phyloP scores from a whole-genome alignment of 2,888 invertebrate genomes.

The Pandemis corylana region DNA sequence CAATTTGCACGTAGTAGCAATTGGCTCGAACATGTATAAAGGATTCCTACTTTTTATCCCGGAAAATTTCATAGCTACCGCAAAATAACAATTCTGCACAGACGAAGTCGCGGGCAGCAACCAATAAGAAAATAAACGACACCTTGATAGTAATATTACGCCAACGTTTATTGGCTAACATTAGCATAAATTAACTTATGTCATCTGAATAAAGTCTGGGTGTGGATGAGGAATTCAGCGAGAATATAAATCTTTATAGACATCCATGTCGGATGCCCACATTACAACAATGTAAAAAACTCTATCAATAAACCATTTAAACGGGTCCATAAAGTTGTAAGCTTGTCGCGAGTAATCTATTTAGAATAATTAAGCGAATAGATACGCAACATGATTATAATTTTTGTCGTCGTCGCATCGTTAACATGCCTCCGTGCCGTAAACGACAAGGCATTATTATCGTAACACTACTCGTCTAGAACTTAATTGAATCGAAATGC shows the following conservation, averaged over 20 bases:
- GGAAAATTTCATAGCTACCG: too few species aligned
- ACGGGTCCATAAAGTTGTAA: constrained; percentile 43
- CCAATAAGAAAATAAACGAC: not conserved
- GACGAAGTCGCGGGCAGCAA: too few species aligned
- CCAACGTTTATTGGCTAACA: not conserved
- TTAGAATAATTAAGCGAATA: constrained; percentile 30
- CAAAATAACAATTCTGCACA: too few species aligned
- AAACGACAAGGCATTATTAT: constrained; percentile 50
- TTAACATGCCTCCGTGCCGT: constrained; percentile 47
- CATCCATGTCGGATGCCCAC: not conserved
- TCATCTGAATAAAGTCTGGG: not conserved
- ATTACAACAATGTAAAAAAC: constrained; percentile 23
- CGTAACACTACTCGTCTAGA: constrained; percentile 41
- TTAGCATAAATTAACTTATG: not conserved
- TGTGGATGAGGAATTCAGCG: not conserved
- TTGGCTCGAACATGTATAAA: too few species aligned
- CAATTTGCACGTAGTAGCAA: too few species aligned
- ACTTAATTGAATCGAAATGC: constrained; percentile 43
- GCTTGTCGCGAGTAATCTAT: constrained; percentile 35
- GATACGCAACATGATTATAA: constrained; percentile 17
- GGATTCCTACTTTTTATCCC: too few species aligned
- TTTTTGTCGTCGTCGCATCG: constrained; percentile 42
- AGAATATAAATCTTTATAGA: not conserved
- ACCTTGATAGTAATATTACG: not conserved
- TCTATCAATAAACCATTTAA: constrained; percentile 38